Evolutionary conservation across 2,888 invertebrate genomes (phyloP).

Genomic region (Andrena hattorfiana): DNA sequence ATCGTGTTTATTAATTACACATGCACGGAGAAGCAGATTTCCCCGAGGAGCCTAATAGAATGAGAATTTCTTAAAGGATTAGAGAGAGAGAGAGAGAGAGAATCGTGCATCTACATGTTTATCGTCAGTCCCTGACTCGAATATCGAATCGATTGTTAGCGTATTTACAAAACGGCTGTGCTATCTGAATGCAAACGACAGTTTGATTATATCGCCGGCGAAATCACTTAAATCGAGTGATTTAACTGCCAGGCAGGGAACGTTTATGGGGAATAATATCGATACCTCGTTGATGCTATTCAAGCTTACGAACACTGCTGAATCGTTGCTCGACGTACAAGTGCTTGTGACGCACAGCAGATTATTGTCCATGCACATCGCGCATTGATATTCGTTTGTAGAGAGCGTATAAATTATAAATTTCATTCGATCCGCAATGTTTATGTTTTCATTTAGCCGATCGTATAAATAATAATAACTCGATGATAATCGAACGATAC

Average conservation of each 20-base stretch:
- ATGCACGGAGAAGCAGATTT: background rate
- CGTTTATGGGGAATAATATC: slow-evolving; percentile 7
- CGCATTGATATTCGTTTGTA: no score
- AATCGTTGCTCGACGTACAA: background rate
- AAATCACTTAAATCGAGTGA: slow-evolving; percentile 15
- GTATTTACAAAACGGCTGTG: slow-evolving; percentile 51
- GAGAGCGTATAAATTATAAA: no score
- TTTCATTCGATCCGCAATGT: background rate
- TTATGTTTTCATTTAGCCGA: no score
- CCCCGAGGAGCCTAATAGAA: background rate
- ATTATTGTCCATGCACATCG: no score
- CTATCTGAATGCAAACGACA: slow-evolving; percentile 54
- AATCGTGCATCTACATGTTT: slow-evolving; percentile 15
- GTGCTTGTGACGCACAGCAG: no score
- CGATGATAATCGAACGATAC: background rate
- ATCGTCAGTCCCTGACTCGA: slow-evolving; percentile 48
- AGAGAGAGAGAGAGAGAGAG: no score
- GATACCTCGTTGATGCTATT: background rate
- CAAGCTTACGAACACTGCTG: background rate
- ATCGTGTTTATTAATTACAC: background rate
- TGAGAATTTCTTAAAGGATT: slow-evolving; percentile 13
- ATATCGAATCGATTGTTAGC: slow-evolving; percentile 53
- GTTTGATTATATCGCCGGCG: slow-evolving; percentile 35
- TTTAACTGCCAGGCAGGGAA: slow-evolving; percentile 37
- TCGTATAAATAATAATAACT: no score